A percentile compares a stretch with the other conserved stretches of the same genome.
Evolutionary conservation across 2,113 vertebrate species (phyloP).

Genomic region (Brachyistius frenatus): DNA sequence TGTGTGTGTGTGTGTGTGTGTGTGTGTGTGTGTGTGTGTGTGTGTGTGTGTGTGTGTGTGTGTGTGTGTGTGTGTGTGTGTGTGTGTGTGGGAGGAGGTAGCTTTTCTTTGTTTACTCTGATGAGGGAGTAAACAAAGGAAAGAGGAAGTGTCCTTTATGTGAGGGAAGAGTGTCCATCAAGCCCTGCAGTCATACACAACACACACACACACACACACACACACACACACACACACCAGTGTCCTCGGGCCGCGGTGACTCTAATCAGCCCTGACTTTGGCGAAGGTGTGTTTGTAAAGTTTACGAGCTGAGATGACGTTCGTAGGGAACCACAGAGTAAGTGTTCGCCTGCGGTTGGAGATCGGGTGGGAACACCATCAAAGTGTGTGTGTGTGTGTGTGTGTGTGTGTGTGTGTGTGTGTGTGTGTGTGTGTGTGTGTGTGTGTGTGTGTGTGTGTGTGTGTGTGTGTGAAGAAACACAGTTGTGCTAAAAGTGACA

Average conservation of each 20-base stretch:
- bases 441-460: not conserved
- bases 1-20: constrained; percentile 33
- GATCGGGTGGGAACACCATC: constrained; percentile 23
- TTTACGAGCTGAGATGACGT: constrained; percentile 62
- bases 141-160: constrained; percentile 74
- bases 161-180: constrained; percentile 54
- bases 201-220: constrained; percentile 38
- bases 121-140: constrained; percentile 71
- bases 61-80: constrained; percentile 21
- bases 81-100: constrained; percentile 35
- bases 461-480: not conserved
- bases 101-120: constrained; percentile 62
- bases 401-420: not conserved
- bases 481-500: too few species aligned
- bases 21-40: constrained; percentile 29
- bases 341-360: constrained; percentile 44
- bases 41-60: constrained; percentile 30
- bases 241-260: constrained; percentile 45
- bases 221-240: constrained; percentile 34
- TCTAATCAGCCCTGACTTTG: constrained; percentile 35
- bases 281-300: constrained; percentile 25
- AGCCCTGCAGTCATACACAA: constrained; percentile 58
- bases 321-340: constrained; percentile 32
- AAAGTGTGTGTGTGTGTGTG: constrained; percentile 6
- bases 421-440: not conserved